Percentiles rank a stretch among this genome's conserved stretches.
Evolutionary conservation across 2,113 vertebrate genomes (phyloP).

Genomic region (Platanista minor): DNA sequence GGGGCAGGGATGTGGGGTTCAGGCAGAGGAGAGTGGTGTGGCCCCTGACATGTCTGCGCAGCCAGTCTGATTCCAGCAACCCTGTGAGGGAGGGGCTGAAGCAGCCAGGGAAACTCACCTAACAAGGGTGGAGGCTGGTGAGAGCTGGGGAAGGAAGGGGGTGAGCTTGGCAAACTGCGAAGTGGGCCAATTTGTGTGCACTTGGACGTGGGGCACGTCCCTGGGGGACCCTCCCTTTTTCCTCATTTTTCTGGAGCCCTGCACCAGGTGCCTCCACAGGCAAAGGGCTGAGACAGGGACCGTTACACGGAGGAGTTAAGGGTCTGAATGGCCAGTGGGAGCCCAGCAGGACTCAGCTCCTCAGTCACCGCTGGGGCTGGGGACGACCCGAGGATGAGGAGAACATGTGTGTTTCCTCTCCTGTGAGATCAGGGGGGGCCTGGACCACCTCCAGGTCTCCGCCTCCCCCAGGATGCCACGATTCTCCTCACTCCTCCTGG

Average conservation of each 20-base stretch:
- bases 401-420: accelerated
- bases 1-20: background rate
- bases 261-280: background rate
- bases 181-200: accelerated
- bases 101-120: background rate
- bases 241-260: background rate
- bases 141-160: background rate
- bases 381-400: accelerated
- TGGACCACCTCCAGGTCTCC: background rate
- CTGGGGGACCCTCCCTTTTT: background rate
- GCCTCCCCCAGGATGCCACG: too few species aligned
- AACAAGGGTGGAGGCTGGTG: background rate
- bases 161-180: background rate
- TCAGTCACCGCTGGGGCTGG: background rate
- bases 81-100: background rate
- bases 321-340: background rate
- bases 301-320: accelerated
- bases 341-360: background rate
- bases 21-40: background rate
- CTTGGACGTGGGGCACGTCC: background rate
- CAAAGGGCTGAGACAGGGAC: background rate
- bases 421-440: background rate
- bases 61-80: background rate
- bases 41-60: background rate
- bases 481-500: background rate